Conservation (phyloP, 2,113 vertebrate species). For the Varanus komodoensis region DNA sequence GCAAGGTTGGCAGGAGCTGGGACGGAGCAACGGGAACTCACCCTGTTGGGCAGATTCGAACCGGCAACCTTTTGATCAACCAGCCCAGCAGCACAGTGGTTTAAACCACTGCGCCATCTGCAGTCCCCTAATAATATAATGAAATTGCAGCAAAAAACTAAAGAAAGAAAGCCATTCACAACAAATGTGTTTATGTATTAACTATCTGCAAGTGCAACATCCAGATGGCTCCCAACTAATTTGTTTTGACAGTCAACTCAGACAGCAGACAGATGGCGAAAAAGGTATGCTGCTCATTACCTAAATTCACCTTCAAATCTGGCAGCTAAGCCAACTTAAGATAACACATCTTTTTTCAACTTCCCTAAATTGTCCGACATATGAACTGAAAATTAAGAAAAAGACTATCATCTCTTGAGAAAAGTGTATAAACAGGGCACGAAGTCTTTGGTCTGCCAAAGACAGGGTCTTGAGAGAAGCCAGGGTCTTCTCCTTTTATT, state of each 20-base stretch:
- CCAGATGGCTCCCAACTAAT: not conserved
- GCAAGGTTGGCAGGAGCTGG: no score
- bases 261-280: slow-evolving; percentile 74
- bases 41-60: no score
- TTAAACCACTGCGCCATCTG: no score
- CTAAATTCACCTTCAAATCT: slow-evolving; percentile 71
- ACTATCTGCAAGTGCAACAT: not conserved
- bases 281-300: slow-evolving; percentile 49
- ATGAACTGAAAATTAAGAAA: fast-evolving
- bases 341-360: not conserved
- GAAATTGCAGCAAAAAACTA: not conserved
- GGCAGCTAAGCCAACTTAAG: slow-evolving; percentile 33
- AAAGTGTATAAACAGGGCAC: not conserved
- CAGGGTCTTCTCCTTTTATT: not conserved
- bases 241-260: slow-evolving; percentile 49
- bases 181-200: not conserved
- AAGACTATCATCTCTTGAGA: not conserved
- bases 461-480: not conserved
- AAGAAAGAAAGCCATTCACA: not conserved
- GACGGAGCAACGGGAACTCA: no score
- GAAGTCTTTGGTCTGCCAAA: not conserved
- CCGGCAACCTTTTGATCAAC: no score
- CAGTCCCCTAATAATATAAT: not conserved
- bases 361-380: fast-evolving
- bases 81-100: no score